phyloP scores from a whole-genome alignment of 2,113 vertebrate genomes.

The Tetrax tetrax region DNA sequence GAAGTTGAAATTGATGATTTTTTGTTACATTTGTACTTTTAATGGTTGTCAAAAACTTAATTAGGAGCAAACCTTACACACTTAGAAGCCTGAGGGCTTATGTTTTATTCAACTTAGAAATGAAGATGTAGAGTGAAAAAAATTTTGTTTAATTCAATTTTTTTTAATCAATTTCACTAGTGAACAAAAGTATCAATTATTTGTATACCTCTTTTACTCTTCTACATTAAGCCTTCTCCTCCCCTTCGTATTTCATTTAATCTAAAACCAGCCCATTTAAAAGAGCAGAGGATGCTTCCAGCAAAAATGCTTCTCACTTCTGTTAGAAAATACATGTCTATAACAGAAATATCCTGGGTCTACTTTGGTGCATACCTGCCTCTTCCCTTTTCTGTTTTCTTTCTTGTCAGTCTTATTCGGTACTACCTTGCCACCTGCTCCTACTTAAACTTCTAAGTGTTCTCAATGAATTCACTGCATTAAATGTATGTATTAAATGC shows the following conservation, averaged over 20 bases:
- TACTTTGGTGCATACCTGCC: background rate
- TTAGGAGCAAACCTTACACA: background rate
- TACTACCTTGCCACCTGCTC: background rate
- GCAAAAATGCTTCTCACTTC: background rate
- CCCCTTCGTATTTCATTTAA: background rate
- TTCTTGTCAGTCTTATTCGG: background rate
- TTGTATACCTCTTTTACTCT: background rate
- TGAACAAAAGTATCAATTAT: background rate
- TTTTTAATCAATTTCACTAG: background rate
- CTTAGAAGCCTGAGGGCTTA: background rate
- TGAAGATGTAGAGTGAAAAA: background rate
- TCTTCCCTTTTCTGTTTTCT: background rate
- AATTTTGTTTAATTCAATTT: background rate
- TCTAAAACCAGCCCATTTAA: background rate
- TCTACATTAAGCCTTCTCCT: background rate
- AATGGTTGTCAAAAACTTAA: background rate
- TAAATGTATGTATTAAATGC: background rate
- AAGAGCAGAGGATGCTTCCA: background rate
- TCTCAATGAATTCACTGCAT: background rate
- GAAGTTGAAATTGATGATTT: background rate
- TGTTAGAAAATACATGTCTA: background rate
- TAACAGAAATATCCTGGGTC: background rate
- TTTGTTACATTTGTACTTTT: background rate
- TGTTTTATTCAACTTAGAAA: background rate
- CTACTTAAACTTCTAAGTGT: background rate